These are phyloP conservation scores for Anguilla anguilla DNA, from an alignment of 2,797 vertebrate species.

Conservation along the genomic window DNA sequence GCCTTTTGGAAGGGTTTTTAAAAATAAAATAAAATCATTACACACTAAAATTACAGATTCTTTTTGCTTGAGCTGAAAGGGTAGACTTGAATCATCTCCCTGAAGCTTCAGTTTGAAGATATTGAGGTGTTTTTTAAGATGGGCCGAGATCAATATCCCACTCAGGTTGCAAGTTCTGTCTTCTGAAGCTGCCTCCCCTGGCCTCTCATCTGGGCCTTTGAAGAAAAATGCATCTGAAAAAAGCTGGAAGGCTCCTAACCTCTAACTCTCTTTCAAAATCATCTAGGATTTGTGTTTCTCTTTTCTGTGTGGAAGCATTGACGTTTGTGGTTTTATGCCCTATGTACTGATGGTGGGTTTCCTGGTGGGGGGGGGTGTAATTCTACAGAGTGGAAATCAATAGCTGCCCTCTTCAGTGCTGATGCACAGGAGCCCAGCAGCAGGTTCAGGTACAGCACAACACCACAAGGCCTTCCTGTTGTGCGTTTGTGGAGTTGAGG, in stretches of 20 bases:
- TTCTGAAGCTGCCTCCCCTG: background rate
- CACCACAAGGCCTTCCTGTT: background rate
- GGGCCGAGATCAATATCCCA: background rate
- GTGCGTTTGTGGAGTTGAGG: background rate
- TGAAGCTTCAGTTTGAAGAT: background rate
- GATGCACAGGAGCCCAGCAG: background rate
- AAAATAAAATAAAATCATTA: background rate
- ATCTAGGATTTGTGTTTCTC: background rate
- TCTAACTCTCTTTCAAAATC: background rate
- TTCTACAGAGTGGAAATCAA: background rate
- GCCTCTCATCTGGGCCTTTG: background rate
- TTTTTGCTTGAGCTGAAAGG: background rate
- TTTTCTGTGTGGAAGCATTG: background rate
- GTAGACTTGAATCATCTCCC: background rate
- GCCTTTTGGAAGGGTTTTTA: background rate
- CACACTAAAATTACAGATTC: background rate
- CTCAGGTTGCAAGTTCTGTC: background rate
- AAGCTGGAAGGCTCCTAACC: background rate
- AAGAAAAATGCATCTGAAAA: background rate
- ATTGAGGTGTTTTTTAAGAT: background rate
- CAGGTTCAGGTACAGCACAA: background rate
- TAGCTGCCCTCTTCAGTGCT: background rate
- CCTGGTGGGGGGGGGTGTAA: background rate
- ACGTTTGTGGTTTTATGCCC: background rate
- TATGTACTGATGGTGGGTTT: background rate